Evolutionary conservation across 1,140 invertebrate species (phyloP).

Genomic region (Cecropterus lyciades): DNA sequence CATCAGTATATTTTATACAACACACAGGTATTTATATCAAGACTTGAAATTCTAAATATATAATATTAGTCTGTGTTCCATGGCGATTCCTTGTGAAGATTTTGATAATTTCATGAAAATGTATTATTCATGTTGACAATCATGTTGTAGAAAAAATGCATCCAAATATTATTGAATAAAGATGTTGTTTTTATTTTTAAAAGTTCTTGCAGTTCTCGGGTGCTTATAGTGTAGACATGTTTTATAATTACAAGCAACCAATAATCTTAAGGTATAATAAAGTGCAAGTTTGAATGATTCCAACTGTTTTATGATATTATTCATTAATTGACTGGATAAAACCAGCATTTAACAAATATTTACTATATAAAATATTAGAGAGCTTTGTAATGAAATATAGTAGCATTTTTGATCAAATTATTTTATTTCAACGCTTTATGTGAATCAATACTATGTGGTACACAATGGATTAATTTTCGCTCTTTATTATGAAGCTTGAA

Average conservation of each 20-base stretch:
- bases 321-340: conserved; percentile 65
- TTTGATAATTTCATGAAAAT: conserved; percentile 1
- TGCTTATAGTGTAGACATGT: conserved; percentile 49
- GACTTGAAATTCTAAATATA: conserved; percentile 11
- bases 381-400: conserved; percentile 80
- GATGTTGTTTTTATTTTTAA: conserved; percentile 5
- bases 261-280: conserved; percentile 39
- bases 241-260: conserved; percentile 14
- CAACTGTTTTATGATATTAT: conserved; percentile 59
- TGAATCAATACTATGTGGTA: conserved; percentile 76
- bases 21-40: conserved; percentile 3
- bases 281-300: conserved; percentile 76
- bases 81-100: conserved; percentile 6
- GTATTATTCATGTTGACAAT: conserved; percentile 12
- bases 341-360: conserved; percentile 79
- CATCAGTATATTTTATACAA: conserved; percentile 10
- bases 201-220: conserved; percentile 25
- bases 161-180: conserved; percentile 21
- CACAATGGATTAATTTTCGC: conserved; percentile 71
- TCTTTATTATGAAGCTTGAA: conserved; percentile 65
- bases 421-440: conserved; percentile 79
- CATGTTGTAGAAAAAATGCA: conserved; percentile 12
- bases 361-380: conserved; percentile 79
- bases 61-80: conserved; percentile 16
- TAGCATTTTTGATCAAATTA: conserved; percentile 82